These are phyloP conservation scores for Clepsis dumicolana DNA, from an alignment of 2,888 invertebrate species.

Conservation along the genomic window DNA sequence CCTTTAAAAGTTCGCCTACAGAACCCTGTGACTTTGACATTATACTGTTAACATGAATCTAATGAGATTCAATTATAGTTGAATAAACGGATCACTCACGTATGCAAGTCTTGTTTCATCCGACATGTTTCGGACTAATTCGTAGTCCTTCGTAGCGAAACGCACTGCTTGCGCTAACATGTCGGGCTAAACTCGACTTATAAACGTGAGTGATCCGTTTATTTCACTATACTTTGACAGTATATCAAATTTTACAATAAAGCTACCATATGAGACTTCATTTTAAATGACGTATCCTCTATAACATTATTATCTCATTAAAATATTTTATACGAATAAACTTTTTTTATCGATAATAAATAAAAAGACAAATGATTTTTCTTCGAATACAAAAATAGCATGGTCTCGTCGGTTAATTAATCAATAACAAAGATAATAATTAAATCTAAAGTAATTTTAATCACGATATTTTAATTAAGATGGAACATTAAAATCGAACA, in stretches of 20 bases:
- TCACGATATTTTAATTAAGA: not conserved
- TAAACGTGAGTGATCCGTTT: too few relatives aligned
- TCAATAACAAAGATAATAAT: conserved; percentile 23
- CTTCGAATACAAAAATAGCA: conserved; percentile 47
- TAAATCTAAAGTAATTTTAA: conserved; percentile 43
- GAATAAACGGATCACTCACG: too few relatives aligned
- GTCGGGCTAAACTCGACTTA: too few relatives aligned
- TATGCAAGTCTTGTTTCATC: too few relatives aligned
- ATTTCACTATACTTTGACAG: conserved; percentile 1
- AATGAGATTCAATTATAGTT: too few relatives aligned
- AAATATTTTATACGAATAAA: conserved; percentile 6
- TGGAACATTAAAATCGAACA: not conserved
- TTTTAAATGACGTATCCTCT: not conserved
- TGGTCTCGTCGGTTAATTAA: conserved; percentile 36
- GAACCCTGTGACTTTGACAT: conserved; percentile 5
- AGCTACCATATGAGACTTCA: conserved; percentile 11
- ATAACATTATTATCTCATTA: not conserved
- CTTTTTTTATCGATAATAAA: not conserved
- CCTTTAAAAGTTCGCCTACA: conserved; percentile 18
- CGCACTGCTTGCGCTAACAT: too few relatives aligned
- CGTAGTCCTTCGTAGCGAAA: too few relatives aligned
- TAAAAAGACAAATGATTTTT: conserved; percentile 46
- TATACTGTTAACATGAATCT: too few relatives aligned
- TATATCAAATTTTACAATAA: not conserved
- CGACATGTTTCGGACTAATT: too few relatives aligned